Base-by-base conservation (phyloP, 1,140 invertebrate species). In the Cyclina sinensis region DNA sequence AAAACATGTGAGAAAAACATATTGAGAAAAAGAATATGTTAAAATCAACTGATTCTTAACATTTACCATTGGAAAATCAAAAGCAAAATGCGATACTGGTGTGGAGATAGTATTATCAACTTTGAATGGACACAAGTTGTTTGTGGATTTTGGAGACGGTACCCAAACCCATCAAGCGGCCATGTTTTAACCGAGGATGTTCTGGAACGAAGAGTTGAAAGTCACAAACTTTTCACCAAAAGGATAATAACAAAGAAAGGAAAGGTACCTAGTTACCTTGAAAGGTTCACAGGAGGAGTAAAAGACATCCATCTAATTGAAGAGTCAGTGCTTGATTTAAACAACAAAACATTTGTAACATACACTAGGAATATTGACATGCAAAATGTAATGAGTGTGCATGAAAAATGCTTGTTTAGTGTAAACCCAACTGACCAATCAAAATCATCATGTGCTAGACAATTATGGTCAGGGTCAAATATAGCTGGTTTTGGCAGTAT, bases 311-410 rank as follows among this genome's bases (percentile, higher is more conserved):
- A 79, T 62, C 5, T 70, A 1, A 80, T 87, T 16, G 74, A 87
- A 35, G 85, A 87, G 62, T 79, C 74, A 59, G 59, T 87, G n/a
- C 14, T 87, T 16, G 85, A 87, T 43, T 14, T 87, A 27, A 35
- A 68, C 21, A 24, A 43, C 0, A n/a, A n/a, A 27, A 68, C 73
- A 43, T 37, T 87, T 16, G 62, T 80, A 0, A 87, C 85, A 30
- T 80, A 87, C 27, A 87, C 85, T 39, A 68, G 85, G 30, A 87
- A 87, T 65, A 87, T 87, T 68, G 73, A 79, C n/a, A 80, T 80
- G 74, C 48, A 87, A 35, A 65, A 87, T 68, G 76, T 80, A 5
- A 73, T 87, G 43, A 70, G 39, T 35, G 73, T 46, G 0, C 85
- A 87, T 27, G 85, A 87, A 39, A 79, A 80, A 65, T 79, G 74